phyloP scores from a whole-genome alignment of 2,888 invertebrate genomes.

The Taphrorychus bicolor region DNA sequence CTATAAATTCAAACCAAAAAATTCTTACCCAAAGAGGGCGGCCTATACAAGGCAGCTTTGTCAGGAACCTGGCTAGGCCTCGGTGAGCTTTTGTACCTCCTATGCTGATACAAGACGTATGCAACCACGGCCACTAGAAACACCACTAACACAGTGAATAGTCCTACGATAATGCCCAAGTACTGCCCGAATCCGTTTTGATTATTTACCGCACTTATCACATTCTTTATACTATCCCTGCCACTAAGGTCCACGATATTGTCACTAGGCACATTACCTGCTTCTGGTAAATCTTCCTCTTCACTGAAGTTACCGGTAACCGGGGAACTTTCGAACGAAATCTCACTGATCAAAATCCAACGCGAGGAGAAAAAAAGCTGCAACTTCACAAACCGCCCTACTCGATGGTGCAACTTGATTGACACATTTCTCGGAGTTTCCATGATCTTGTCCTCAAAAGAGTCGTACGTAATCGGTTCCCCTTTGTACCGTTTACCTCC shows the following conservation, averaged over 20 bases:
- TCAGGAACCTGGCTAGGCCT: conserved; percentile 54
- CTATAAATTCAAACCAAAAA: neutral
- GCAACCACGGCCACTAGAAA: conserved; percentile 50
- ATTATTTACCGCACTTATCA: conserved; percentile 55
- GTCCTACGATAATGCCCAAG: conserved; percentile 57
- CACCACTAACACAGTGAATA: conserved; percentile 55
- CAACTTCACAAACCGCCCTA: conserved; percentile 82
- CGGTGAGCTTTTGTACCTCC: conserved; percentile 55
- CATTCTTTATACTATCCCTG: conserved; percentile 51
- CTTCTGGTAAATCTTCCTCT: conserved; percentile 46
- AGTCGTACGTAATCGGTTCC: conserved; percentile 76
- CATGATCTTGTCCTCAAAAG: conserved; percentile 78
- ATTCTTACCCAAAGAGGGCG: conserved; percentile 52
- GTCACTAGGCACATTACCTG: conserved; percentile 46
- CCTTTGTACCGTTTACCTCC: conserved; percentile 78
- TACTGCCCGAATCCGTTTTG: conserved; percentile 55
- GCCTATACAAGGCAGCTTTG: conserved; percentile 58
- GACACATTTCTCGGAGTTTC: conserved; percentile 83
- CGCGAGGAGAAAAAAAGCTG: conserved; percentile 78
- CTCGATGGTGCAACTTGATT: conserved; percentile 80
- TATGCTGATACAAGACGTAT: conserved; percentile 56
- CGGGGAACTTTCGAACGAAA: conserved; percentile 77
- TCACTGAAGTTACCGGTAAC: conserved; percentile 57
- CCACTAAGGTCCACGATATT: conserved; percentile 44
- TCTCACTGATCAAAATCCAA: conserved; percentile 91